Base-by-base conservation (phyloP, 2,797 vertebrate genomes). In the Cephalopachus bancanus region DNA sequence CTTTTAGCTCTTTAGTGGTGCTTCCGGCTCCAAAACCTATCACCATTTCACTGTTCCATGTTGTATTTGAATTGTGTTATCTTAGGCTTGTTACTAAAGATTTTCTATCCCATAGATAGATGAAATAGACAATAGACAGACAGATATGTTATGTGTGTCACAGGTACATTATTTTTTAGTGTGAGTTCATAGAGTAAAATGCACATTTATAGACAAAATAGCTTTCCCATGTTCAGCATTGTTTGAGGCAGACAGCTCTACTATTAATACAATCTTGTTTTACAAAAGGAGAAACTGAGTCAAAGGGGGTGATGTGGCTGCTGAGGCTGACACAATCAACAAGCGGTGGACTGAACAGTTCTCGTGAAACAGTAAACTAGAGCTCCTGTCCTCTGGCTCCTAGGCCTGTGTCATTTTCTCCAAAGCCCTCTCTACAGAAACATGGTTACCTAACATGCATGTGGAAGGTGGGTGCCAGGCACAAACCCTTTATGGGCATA, bases 181-280 rank as follows among this genome's bases (percentile, higher is more conserved):
- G 86, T 92, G 49, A 90, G 28, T 79, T 30, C 44, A 4, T 76
- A 65, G 20, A 88, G 22, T 89, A 83, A 97, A 96, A 79, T 83
- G 69, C 49, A 81, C 53, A 95, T 94, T 71, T 92, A 62, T 75
- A 60, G 67, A 67, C 55, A 80, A 89, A 95, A 79, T 62, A 84
- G 14, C 30, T 79, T 95, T 83, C 64, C 33, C 64, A 17, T 72
- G 15, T 88, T 83, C 80, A 85, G 19, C n/a, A 65, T 75, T 59
- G 69, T 91, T 85, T 65, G 49, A 95, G 57, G 37, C 76, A 62
- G 30, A 24, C 8, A 33, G 30, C 59, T 94, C 74, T 75, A n/a
- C 7, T 55, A 57, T 74, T 83, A 78, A n/a, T 76, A 80, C 64
- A 71, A 64, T 74, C 86, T 84, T 81, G 19, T 72, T 95, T 93